Conservation (phyloP, 2,113 vertebrate species). For the Nothocercus nigrocapillus region DNA sequence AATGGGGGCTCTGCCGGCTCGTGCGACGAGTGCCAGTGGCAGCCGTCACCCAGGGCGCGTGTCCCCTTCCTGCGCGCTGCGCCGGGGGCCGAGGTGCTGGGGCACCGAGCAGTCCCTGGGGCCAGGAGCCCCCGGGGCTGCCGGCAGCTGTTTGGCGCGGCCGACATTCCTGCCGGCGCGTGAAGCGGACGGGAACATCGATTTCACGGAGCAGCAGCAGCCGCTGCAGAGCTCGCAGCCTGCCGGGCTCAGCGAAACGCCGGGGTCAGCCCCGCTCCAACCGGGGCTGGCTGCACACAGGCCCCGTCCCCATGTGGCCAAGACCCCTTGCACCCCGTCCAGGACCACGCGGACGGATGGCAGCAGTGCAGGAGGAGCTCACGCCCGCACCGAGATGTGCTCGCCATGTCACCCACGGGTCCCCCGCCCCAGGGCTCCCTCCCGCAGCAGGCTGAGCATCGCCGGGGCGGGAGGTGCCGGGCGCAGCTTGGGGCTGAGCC, state of each 20-base stretch:
- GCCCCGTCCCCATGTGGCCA: background rate
- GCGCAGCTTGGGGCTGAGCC: accelerated
- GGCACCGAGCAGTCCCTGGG: background rate
- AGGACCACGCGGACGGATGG: background rate
- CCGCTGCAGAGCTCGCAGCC: constrained; percentile 11
- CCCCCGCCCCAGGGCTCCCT: too few species aligned
- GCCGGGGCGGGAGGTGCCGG: accelerated
- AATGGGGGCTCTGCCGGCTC: too few species aligned
- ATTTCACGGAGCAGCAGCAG: constrained; percentile 63
- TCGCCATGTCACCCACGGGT: too few species aligned
- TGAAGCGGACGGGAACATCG: constrained; percentile 57
- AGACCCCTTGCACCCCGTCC: background rate
- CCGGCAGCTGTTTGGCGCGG: constrained; percentile 35
- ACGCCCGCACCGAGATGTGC: too few species aligned
- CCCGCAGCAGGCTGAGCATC: background rate
- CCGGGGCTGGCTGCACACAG: too few species aligned
- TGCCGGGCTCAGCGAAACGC: constrained; percentile 46
- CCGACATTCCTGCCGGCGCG: background rate
- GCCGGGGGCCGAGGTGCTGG: background rate
- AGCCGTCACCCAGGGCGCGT: too few species aligned
- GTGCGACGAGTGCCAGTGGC: too few species aligned
- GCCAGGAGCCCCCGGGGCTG: background rate
- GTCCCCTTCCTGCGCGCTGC: background rate
- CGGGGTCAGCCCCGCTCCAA: background rate
- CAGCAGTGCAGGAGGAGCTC: background rate